phyloP scores from a whole-genome alignment of 1,140 invertebrate genomes.

The Aphidius ervi region DNA sequence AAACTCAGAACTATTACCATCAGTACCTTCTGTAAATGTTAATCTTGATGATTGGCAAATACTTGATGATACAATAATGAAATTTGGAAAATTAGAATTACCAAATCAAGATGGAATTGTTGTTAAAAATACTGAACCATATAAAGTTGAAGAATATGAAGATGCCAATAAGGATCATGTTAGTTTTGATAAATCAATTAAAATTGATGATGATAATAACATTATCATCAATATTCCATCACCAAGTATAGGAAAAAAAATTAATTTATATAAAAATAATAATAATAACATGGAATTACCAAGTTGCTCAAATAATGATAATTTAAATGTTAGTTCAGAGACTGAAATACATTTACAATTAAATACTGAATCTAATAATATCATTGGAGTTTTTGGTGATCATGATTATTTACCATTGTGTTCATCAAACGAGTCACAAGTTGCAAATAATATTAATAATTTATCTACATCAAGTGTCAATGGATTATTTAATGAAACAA shows the following conservation, averaged over 20 bases:
- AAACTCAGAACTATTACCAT: constrained; percentile 34
- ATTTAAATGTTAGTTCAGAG: background rate
- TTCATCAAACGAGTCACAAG: background rate
- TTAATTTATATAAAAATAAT: background rate
- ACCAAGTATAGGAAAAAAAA: constrained; percentile 38
- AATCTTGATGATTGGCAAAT: constrained; percentile 40
- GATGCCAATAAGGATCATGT: constrained; percentile 50
- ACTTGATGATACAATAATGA: constrained; percentile 46
- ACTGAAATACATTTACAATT: background rate
- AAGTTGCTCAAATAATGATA: constrained; percentile 8
- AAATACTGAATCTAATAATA: background rate
- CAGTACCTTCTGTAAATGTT: constrained; percentile 37
- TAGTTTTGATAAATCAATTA: constrained; percentile 53
- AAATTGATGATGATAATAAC: constrained; percentile 26
- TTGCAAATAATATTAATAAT: too few species aligned
- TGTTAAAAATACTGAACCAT: constrained; percentile 43
- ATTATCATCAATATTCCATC: constrained; percentile 35
- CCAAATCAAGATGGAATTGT: constrained; percentile 50
- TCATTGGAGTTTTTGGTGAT: too few species aligned
- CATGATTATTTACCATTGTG: constrained; percentile 1
- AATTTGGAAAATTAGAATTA: constrained; percentile 52
- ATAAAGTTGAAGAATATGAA: constrained; percentile 48
- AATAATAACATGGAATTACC: constrained; percentile 18
- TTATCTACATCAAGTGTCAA: too few species aligned
- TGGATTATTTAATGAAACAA: too few species aligned